Base-by-base conservation (phyloP, 2,113 vertebrate species). In the Phainopepla nitens region DNA sequence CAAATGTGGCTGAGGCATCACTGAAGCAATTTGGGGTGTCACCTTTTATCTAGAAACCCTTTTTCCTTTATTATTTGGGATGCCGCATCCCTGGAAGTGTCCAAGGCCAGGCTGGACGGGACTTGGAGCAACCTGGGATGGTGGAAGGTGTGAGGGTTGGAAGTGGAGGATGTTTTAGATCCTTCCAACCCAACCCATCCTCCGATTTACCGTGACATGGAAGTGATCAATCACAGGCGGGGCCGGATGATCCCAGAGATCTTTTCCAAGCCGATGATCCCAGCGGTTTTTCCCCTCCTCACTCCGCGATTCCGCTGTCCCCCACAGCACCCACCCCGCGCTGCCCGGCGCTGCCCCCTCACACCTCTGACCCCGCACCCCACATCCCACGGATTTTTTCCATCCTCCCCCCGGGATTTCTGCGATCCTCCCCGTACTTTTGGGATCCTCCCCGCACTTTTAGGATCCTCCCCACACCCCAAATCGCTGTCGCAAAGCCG, bases 41-140 rank as follows among this genome's bases (percentile, higher is more conserved):
- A 22, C 5, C 7, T 65, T 45, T 56, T 21, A 6, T 10, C 16
- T 0, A 33, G 5, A 39, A 54, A 39, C 10, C 10, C 3, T 4
- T 27, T 45, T 35, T 17, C 51, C 51, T 57, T 56, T 14, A 17
- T 56, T 36, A 24, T 45, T 45, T 25, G 25, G 50, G 33, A 45
- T 35, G 14, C 11, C 5, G 0, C 58, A 19, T 20, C 39, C 31
- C 31, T 35, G 36, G 11, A 1, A 65, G 31, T 23, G 25, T 2
- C 25, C 39, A 23, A 29, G 39, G 19, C 31, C 31, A 7, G 31
- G 76, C 4, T 57, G 70, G 39, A 56, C 4, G 7, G 31, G 23
- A 31, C 39, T 73, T 7, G 39, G 70, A 56, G 17, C 17, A 31
- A 0, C 7, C 56, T 21, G 35, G 45, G 29, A 27, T 1, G 6